Evolutionary conservation across 2,888 invertebrate genomes (phyloP).

Genomic region (Escarpia spicata): DNA sequence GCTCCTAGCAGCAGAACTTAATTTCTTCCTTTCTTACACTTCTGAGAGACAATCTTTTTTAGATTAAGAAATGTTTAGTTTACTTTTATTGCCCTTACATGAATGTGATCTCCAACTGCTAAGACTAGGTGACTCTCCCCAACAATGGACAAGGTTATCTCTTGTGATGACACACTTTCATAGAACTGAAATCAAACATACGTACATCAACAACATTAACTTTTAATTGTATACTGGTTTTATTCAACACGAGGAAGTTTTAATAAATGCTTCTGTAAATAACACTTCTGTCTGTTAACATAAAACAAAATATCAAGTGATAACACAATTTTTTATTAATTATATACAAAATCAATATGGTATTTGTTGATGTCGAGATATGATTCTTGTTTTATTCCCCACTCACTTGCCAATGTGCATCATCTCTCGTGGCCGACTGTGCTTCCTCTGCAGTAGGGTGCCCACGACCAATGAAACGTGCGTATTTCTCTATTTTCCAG

Average conservation of each 20-base stretch:
- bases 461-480: not conserved
- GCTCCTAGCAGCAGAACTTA: not conserved
- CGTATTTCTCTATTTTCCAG: not conserved
- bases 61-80: not conserved
- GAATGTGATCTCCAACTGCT: not conserved
- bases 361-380: no score
- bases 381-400: not conserved
- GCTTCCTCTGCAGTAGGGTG: not conserved
- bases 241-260: no score
- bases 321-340: no score
- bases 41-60: not conserved
- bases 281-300: no score
- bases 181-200: not conserved
- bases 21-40: not conserved
- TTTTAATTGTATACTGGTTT: not conserved
- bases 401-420: not conserved
- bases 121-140: not conserved
- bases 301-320: no score
- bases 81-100: not conserved
- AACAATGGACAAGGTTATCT: not conserved
- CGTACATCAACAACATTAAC: not conserved
- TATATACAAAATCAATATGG: no score
- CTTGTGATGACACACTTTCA: not conserved
- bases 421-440: not conserved
- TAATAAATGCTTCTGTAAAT: no score